A percentile compares a stretch with the other conserved stretches of the same genome.
Evolutionary conservation across 2,888 invertebrate genomes (phyloP).

Genomic region (Nomada lathburiana): DNA sequence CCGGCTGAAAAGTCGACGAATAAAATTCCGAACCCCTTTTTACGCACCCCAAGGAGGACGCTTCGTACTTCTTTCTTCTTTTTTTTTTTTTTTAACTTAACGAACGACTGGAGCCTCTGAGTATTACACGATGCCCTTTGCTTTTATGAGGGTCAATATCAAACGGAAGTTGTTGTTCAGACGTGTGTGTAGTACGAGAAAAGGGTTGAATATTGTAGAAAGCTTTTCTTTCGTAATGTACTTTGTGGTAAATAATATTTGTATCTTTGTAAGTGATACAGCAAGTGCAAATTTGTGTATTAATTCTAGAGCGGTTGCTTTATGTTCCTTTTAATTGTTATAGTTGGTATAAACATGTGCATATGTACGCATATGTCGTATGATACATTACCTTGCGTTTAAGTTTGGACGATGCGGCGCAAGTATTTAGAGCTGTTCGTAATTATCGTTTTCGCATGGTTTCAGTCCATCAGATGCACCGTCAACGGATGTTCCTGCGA

Average conservation of each 20-base stretch:
- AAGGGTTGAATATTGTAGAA: background rate
- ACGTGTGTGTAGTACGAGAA: background rate
- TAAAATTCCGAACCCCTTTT: conserved; percentile 27
- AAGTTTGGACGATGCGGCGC: background rate
- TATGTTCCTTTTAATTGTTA: too few relatives aligned
- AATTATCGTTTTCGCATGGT: conserved; percentile 61
- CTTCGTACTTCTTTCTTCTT: background rate
- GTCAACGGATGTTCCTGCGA: conserved; percentile 89
- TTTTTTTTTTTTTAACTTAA: background rate
- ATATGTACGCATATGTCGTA: too few relatives aligned
- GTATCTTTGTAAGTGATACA: too few relatives aligned
- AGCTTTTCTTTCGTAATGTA: too few relatives aligned
- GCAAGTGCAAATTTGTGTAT: too few relatives aligned
- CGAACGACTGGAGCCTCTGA: background rate
- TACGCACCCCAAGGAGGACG: background rate
- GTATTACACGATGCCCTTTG: background rate
- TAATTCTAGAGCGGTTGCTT: too few relatives aligned
- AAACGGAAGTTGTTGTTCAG: background rate
- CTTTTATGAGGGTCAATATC: background rate
- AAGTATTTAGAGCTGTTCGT: background rate
- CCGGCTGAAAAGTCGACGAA: conserved; percentile 19
- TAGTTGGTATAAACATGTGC: too few relatives aligned
- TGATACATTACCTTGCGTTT: background rate
- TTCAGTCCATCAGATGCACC: conserved; percentile 89
- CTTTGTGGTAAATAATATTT: too few relatives aligned